Base-by-base conservation (phyloP, 2,797 vertebrate genomes). In the Melanotaenia boesemani region DNA sequence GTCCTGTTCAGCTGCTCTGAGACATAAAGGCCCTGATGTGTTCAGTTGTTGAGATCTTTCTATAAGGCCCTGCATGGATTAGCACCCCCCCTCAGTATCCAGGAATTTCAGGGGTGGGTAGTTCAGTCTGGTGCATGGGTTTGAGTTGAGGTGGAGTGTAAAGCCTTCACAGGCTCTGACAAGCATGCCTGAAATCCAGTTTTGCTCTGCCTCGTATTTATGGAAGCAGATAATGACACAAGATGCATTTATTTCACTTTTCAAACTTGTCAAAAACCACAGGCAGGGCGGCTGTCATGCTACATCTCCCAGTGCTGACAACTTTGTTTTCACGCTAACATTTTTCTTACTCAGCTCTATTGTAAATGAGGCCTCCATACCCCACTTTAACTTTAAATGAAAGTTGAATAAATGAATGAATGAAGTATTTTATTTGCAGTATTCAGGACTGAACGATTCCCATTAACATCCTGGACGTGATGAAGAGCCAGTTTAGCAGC, bases 231-330 rank as follows among this genome's bases (percentile, higher is more conserved):
- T 79, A 70, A 85, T 28, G 69, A 74, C 6, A 67, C 54, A 12
- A 26, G 63, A 18, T 59, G 6, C 65, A 50, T 84, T 83, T 72
- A 77, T 85, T 68, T 59, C 54, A 64, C 76, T 75, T 80, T 77
- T 75, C 73, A 83, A 57, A 82, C 58, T 26, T 48, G 78, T 74
- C 76, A 72, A 36, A 67, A 75, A 56, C 39, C 37, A 7, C 54
- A 70, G 70, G 70, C 37, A 55, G 1, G 48, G 30, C 74, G 58
- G 70, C 70, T 69, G 77, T 36, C 63, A 66, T 6, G 34, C 22
- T 39, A 28, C 22, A 2, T 70, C 67, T 75, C 61, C 57, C 24
- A 46, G 39, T 58, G 22, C 44, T 67, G 55, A 76, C 56, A 57
- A 34, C 61, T 67, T 64, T 74, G 44, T 67, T 66, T 62, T 26